Conservation (phyloP, 2,888 invertebrate species). For the Polyploca ridens region DNA sequence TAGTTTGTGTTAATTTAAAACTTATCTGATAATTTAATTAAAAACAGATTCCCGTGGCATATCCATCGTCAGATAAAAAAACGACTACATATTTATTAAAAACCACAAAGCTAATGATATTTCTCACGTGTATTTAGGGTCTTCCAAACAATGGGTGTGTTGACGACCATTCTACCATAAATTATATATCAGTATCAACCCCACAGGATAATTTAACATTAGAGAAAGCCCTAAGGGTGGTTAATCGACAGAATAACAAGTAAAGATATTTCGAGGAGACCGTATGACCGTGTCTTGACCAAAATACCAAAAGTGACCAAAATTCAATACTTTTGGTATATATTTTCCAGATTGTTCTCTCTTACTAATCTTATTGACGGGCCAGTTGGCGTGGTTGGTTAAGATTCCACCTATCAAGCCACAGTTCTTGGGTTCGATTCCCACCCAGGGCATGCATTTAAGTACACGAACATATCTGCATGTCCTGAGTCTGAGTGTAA, state of each 20-base stretch:
- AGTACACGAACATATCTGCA: no score
- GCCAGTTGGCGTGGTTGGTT: no score
- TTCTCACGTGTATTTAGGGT: not conserved
- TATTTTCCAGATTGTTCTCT: no score
- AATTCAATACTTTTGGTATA: not conserved
- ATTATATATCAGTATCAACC: not conserved
- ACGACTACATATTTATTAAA: not conserved
- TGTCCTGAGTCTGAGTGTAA: no score
- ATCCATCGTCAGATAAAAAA: not conserved
- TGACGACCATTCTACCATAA: not conserved
- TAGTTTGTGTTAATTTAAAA: not conserved
- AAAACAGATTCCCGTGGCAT: not conserved
- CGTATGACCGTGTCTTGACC: not conserved
- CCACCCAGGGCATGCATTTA: no score
- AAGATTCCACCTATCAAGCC: no score
- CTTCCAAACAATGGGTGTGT: not conserved
- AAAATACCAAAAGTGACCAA: no score
- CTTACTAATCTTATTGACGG: no score
- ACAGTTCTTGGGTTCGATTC: no score
- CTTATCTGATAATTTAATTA: conserved; percentile 6
- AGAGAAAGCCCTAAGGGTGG: not conserved
- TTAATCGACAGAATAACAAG: conserved; percentile 4
- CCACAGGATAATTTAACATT: not conserved
- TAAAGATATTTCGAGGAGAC: not conserved
- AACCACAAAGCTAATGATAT: not conserved